Evolutionary conservation across 2,113 vertebrate genomes (phyloP).

Genomic region (Sinosuthora webbiana): DNA sequence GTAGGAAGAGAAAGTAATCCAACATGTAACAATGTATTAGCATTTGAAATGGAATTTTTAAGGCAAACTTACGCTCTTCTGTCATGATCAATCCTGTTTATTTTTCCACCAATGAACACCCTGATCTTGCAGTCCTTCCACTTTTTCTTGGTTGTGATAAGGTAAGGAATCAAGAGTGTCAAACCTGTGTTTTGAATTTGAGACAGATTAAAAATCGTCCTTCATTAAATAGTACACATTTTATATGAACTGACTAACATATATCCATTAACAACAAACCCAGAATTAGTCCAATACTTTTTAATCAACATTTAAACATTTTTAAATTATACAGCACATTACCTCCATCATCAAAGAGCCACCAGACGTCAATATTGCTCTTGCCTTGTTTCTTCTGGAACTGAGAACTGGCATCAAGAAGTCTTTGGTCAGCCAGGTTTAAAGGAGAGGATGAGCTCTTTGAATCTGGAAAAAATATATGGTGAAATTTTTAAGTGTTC

Average conservation of each 20-base stretch:
- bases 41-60: not conserved
- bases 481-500: not conserved
- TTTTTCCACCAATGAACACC: slow-evolving; percentile 87
- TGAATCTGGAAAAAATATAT: slow-evolving; percentile 72
- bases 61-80: slow-evolving; percentile 88
- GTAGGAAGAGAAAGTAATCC: not conserved
- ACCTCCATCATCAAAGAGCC: slow-evolving; percentile 99
- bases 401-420: slow-evolving; percentile 91
- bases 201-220: not conserved
- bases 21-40: not conserved
- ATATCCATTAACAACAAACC: not conserved
- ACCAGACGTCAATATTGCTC: slow-evolving; percentile 97
- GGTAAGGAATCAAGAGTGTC: slow-evolving; percentile 93
- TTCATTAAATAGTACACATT: not conserved
- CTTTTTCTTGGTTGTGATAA: slow-evolving; percentile 89
- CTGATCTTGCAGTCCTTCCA: slow-evolving; percentile 84
- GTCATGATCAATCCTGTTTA: slow-evolving; percentile 98
- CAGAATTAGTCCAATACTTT: not conserved
- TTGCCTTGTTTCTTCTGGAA: slow-evolving; percentile 97
- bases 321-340: not conserved
- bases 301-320: not conserved
- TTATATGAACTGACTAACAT: not conserved
- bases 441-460: slow-evolving; percentile 81
- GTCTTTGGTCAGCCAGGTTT: slow-evolving; percentile 87
- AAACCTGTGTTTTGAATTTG: slow-evolving; percentile 76